Percentiles rank a stretch among this genome's conserved stretches.
Conservation (phyloP, 2,888 invertebrate species). For the Cremastinae sp. region DNA sequence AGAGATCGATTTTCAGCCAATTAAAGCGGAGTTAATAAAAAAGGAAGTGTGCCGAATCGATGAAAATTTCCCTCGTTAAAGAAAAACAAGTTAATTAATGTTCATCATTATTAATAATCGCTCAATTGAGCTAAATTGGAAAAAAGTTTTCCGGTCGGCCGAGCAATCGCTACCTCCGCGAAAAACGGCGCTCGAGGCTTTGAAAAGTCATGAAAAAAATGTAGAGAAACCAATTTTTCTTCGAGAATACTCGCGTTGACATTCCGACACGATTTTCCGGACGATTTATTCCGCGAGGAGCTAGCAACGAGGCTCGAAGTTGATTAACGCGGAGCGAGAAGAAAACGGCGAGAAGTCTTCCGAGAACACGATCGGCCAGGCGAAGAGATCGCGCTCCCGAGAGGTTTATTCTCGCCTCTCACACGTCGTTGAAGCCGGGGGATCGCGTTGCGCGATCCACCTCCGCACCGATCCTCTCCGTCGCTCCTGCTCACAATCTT, state of each 20-base stretch:
- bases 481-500: slow-evolving; percentile 29
- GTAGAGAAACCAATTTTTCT: too few species aligned
- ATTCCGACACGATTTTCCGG: too few species aligned
- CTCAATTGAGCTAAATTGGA: too few species aligned
- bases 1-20: too few species aligned
- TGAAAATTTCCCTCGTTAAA: slow-evolving; percentile 1
- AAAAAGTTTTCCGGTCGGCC: too few species aligned
- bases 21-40: too few species aligned
- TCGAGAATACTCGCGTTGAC: too few species aligned
- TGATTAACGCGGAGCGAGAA: slow-evolving; percentile 2
- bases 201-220: too few species aligned
- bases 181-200: too few species aligned
- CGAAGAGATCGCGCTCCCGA: slow-evolving; percentile 38
- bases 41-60: not conserved
- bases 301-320: not conserved
- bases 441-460: slow-evolving; percentile 46
- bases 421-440: slow-evolving; percentile 19
- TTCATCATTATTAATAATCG: too few species aligned
- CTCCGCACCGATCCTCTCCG: slow-evolving; percentile 16
- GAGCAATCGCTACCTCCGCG: too few species aligned
- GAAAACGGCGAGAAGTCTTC: slow-evolving; percentile 34
- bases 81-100: not conserved
- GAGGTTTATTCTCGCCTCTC: slow-evolving; percentile 44
- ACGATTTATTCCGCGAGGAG: too few species aligned
- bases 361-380: slow-evolving; percentile 40